Evolutionary conservation across 2,888 invertebrate species (phyloP).

Genomic region (Bugulina stolonifera): DNA sequence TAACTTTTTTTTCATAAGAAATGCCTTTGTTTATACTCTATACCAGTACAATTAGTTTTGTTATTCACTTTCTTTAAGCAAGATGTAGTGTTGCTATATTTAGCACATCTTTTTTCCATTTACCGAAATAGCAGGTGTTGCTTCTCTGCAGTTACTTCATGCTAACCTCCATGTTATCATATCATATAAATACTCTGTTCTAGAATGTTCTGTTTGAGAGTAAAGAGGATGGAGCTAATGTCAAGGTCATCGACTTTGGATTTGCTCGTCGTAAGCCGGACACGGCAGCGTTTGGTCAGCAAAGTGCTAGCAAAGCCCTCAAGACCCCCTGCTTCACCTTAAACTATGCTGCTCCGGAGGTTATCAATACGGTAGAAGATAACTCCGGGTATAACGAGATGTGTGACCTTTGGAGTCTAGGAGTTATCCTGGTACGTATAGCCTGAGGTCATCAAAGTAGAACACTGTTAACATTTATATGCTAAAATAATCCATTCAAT

Average conservation of each 20-base stretch:
- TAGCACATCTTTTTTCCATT: too few relatives aligned
- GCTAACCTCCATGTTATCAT: too few relatives aligned
- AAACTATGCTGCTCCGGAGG: slow-evolving; percentile 92
- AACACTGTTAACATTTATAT: too few relatives aligned
- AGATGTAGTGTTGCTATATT: too few relatives aligned
- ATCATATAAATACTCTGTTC: not conserved
- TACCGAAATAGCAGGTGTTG: too few relatives aligned
- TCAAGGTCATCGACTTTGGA: slow-evolving; percentile 93
- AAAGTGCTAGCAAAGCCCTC: slow-evolving; percentile 31
- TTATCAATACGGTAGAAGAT: slow-evolving; percentile 62
- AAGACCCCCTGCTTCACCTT: slow-evolving; percentile 85
- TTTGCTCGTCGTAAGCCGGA: slow-evolving; percentile 72
- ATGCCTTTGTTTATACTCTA: too few relatives aligned
- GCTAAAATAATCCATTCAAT: too few relatives aligned
- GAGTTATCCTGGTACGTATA: slow-evolving; percentile 72
- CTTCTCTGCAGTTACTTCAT: too few relatives aligned
- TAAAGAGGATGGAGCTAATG: slow-evolving; percentile 57
- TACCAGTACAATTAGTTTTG: too few relatives aligned
- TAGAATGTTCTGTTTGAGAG: slow-evolving; percentile 37
- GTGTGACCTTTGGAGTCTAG: slow-evolving; percentile 93
- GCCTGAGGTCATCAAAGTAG: not conserved
- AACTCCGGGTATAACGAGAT: slow-evolving; percentile 70
- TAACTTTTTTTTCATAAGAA: too few relatives aligned
- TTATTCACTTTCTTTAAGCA: too few relatives aligned
- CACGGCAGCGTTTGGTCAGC: slow-evolving; percentile 37